These are phyloP conservation scores for Hipparchia semele DNA, from an alignment of 2,888 invertebrate genomes.

Conservation along the genomic window DNA sequence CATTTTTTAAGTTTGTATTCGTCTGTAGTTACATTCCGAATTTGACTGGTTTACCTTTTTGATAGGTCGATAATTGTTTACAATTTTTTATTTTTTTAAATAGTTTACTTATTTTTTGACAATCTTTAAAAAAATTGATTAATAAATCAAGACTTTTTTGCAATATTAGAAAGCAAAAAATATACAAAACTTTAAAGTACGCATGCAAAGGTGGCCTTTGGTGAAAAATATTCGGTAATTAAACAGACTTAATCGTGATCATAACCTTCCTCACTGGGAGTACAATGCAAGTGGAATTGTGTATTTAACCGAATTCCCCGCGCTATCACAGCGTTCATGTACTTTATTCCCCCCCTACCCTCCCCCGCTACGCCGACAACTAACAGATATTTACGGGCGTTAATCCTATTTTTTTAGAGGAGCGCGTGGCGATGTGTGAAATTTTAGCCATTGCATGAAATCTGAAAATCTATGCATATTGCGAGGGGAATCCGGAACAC, in stretches of 20 bases:
- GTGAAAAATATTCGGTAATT: too few species aligned
- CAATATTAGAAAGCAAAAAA: too few species aligned
- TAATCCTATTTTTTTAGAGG: slow-evolving; percentile 19
- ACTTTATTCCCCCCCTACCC: not conserved
- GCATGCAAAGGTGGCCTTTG: too few species aligned
- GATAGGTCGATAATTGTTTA: too few species aligned
- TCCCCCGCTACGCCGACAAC: not conserved
- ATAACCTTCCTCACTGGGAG: not conserved
- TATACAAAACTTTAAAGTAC: too few species aligned
- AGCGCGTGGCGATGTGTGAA: slow-evolving; percentile 8
- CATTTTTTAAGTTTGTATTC: too few species aligned
- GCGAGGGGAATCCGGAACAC: slow-evolving; percentile 2
- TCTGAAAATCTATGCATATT: slow-evolving; percentile 12
- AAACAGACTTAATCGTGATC: not conserved
- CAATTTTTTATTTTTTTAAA: too few species aligned
- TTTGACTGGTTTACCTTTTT: too few species aligned
- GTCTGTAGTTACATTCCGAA: too few species aligned
- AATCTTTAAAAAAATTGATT: too few species aligned
- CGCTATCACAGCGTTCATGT: not conserved
- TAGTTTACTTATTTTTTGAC: too few species aligned
- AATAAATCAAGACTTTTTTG: too few species aligned
- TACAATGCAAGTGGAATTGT: slow-evolving; percentile 4
- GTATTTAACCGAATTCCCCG: not conserved
- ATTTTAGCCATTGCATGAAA: slow-evolving; percentile 18
- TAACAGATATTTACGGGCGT: slow-evolving; percentile 21